Percentiles rank a stretch among this genome's conserved stretches.
Evolutionary conservation across 2,888 invertebrate species (phyloP).

Genomic region (Aporophyla lueneburgensis): DNA sequence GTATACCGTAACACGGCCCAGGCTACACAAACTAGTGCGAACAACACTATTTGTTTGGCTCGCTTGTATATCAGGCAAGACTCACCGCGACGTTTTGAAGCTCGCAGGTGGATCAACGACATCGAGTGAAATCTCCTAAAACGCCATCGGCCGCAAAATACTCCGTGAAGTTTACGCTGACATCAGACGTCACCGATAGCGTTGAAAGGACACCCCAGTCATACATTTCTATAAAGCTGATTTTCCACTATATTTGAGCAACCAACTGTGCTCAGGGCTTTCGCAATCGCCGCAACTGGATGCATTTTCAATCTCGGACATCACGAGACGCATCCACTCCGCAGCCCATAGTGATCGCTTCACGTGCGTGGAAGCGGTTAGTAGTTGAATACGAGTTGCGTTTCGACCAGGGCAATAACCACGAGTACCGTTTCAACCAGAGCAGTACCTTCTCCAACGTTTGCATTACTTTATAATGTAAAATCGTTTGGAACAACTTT

Average conservation of each 20-base stretch:
- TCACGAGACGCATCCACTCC: too few relatives aligned
- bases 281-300: background rate
- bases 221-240: background rate
- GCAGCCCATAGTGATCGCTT: too few relatives aligned
- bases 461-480: too few relatives aligned
- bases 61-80: background rate
- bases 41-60: background rate
- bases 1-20: background rate
- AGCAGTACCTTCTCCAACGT: background rate
- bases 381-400: too few relatives aligned
- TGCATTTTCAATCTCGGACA: background rate
- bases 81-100: background rate
- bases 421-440: background rate
- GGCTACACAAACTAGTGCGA: too few relatives aligned
- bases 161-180: background rate
- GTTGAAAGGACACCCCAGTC: background rate
- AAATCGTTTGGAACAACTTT: too few relatives aligned
- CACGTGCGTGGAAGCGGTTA: too few relatives aligned
- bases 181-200: background rate
- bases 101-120: conserved; percentile 8
- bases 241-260: conserved; percentile 1
- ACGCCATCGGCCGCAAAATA: conserved; percentile 1
- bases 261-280: background rate
- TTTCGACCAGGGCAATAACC: too few relatives aligned
- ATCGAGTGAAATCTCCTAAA: background rate